Evolutionary conservation across 2,888 invertebrate genomes (phyloP), one percentile per base, ranked within the genome.

Genomic region (Synergus itoensis): DNA sequence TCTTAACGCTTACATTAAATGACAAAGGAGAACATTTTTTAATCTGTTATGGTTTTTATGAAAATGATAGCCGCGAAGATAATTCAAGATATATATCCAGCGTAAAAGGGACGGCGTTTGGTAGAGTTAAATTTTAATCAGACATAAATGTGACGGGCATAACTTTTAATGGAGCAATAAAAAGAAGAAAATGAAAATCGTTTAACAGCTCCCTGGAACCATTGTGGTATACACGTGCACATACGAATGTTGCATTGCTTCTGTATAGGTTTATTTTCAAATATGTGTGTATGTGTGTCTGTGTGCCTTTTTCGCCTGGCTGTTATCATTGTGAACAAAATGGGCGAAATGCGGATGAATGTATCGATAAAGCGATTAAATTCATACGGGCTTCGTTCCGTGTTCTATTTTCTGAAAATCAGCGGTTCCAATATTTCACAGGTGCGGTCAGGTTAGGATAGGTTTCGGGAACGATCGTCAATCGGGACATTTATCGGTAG

Each of bases 81-180:
- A 62, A 65, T 36, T 77, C n/a, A 57, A 60, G 62, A 67, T 60
- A 60, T 21, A 60, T 18, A 48, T 73, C 4, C 48, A 8, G 36
- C 28, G 36, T 12, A 16, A 78, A 78, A 67, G 75, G 28, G n/a
- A 18, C 14, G 62, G 40, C 40, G 14, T 76, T 76, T 12, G 62
- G 28, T 48, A 41, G 85, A 85, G 86, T 87, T 87, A 87, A 89
- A 89, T 87, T 88, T 89, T 89, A 90, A 90, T 89, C 89, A 88
- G 88, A 86, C 87, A 87, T 88, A 89, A 90, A 88, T 87, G 87
- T 82, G 86, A 84, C 86, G 82, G 82, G 83, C 88, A 87, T 90
- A 89, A 89, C 89, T 89, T 89, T 89, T 89, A 89, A 89, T 87
- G 87, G 86, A 84, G 85, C 86, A 87, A 89, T 90, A 89, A 89